Conservation (phyloP, 2,888 invertebrate species). For the Amphipoea lucens region DNA sequence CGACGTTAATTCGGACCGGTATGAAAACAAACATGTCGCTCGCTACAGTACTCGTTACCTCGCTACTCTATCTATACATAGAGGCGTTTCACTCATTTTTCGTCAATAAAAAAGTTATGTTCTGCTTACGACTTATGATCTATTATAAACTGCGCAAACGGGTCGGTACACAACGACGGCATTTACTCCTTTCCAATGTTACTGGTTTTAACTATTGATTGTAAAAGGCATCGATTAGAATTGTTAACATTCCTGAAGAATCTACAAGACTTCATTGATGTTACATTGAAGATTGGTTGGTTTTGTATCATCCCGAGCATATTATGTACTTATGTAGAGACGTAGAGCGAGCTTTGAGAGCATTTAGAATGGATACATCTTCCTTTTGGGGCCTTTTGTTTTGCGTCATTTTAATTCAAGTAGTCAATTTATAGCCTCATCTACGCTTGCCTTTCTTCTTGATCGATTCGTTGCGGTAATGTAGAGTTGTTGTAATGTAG, state of each 20-base stretch:
- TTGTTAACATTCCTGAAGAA: constrained; percentile 13
- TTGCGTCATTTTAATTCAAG: constrained; percentile 45
- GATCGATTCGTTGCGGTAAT: constrained; percentile 16
- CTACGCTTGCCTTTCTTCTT: neutral
- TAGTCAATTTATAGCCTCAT: neutral
- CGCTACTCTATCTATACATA: constrained; percentile 78
- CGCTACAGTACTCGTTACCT: constrained; percentile 72
- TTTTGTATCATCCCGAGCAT: constrained; percentile 7
- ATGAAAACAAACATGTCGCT: constrained; percentile 89
- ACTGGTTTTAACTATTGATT: constrained; percentile 32
- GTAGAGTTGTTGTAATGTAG: neutral
- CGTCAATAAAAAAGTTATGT: constrained; percentile 82
- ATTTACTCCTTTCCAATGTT: constrained; percentile 43
- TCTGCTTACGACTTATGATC: constrained; percentile 63
- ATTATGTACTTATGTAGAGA: neutral
- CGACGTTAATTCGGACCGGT: constrained; percentile 90
- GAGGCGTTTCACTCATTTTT: constrained; percentile 79
- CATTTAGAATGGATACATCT: constrained; percentile 45
- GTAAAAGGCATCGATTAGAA: constrained; percentile 30
- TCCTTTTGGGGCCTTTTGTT: constrained; percentile 41
- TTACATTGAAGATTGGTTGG: constrained; percentile 7
- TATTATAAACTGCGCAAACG: constrained; percentile 67
- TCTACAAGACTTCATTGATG: constrained; percentile 20
- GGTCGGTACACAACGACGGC: constrained; percentile 41
- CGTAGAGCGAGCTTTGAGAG: constrained; percentile 1